phyloP scores from a whole-genome alignment of 2,113 vertebrate genomes.

The Channa argus region DNA sequence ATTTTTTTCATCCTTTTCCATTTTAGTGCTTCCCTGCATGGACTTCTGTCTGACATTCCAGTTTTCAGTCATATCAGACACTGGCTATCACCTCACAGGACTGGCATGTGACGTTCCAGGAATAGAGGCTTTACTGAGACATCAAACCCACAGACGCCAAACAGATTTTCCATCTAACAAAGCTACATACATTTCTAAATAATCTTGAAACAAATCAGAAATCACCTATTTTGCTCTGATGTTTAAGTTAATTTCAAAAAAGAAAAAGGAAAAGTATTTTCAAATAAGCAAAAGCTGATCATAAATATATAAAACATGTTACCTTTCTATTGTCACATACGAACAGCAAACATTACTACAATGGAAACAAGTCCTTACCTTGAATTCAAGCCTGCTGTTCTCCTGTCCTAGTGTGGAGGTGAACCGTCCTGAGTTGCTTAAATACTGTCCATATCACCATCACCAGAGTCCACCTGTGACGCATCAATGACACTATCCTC shows the following conservation, averaged over 20 bases:
- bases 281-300: background rate
- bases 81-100: conserved; percentile 55
- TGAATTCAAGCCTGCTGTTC: background rate
- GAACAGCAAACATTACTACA: background rate
- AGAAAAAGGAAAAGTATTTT: background rate
- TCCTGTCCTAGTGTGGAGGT: background rate
- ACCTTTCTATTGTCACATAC: background rate
- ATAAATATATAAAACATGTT: background rate
- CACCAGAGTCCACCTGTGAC: conserved; percentile 49
- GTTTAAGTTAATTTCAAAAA: background rate
- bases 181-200: background rate
- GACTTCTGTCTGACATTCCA: conserved; percentile 12
- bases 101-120: conserved; percentile 67
- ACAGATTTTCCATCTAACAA: background rate
- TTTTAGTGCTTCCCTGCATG: background rate
- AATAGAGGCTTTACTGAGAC: conserved; percentile 56
- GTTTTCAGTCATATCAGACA: conserved; percentile 27
- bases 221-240: background rate
- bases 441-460: conserved; percentile 70
- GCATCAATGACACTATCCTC: conserved; percentile 61
- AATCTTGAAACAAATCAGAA: background rate
- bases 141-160: conserved; percentile 6
- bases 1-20: too few relatives aligned
- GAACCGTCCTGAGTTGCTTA: conserved; percentile 45
- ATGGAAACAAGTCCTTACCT: conserved; percentile 47